phyloP scores from a whole-genome alignment of 1,140 invertebrate species.

The Neodiprion fabricii region DNA sequence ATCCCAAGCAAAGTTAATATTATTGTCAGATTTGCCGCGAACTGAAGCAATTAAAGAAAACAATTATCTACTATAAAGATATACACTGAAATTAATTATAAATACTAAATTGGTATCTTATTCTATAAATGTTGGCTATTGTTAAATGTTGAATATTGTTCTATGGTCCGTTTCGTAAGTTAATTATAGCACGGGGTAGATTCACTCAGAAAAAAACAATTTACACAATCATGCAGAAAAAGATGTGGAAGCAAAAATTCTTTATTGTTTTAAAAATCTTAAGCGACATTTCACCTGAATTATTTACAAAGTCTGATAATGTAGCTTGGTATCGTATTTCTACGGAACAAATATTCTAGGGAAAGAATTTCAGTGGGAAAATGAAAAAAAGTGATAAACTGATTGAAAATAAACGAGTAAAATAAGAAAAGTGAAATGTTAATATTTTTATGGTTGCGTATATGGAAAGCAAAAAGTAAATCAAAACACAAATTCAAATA shows the following conservation, averaged over 20 bases:
- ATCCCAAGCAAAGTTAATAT: not conserved
- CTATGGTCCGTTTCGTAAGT: slow-evolving; percentile 33
- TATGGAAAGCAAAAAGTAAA: no score
- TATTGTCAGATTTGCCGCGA: slow-evolving; percentile 17
- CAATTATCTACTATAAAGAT: slow-evolving; percentile 38
- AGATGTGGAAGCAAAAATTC: no score
- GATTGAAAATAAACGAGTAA: not conserved
- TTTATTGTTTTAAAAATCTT: no score
- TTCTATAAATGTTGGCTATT: slow-evolving; percentile 63
- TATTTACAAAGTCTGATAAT: no score
- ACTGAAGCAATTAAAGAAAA: slow-evolving; percentile 21
- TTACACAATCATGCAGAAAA: no score
- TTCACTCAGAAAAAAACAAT: no score
- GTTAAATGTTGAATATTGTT: slow-evolving; percentile 63
- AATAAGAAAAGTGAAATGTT: no score
- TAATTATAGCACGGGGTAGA: not conserved
- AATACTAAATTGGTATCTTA: slow-evolving; percentile 58
- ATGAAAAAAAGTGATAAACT: not conserved
- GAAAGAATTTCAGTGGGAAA: not conserved
- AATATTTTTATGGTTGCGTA: no score
- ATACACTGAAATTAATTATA: slow-evolving; percentile 48
- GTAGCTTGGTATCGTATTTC: no score
- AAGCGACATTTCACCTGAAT: no score
- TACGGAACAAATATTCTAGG: not conserved
- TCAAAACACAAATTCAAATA: no score